Base-by-base conservation (phyloP, 35 echinoderm and acorn worm species). In the Hemicentrotus pulcherrimus region DNA sequence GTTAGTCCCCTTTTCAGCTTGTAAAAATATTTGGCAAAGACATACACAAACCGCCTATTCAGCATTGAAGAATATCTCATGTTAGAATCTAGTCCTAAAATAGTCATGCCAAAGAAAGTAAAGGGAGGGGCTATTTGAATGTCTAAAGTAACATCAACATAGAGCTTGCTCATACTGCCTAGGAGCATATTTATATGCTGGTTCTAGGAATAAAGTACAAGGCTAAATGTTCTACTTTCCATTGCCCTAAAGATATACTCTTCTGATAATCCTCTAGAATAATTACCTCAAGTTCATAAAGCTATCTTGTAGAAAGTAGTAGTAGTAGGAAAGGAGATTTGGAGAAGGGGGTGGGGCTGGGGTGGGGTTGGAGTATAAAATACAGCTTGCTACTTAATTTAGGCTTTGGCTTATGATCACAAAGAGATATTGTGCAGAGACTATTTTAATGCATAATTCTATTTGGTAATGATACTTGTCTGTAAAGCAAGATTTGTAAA, bases 1-100 rank as follows among this genome's bases (percentile, higher is more conserved):
- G 32, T 41, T 90, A 90, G 46, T 90, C 32, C 46, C 46, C 88
- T 47, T 90, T 41, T 47, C 32, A 41, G 88, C 88, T 90, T 90
- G 88, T 90, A 90, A 90, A 90, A 90, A 90, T 47, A 90, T 90
- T 90, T 90, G 32, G 88, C 65, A 78, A 78, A 90, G 46, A 19
- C 46, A 90, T 90, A 90, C 32, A 90, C 88, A 90, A 90, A 35
- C 88, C 32, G 88, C 88, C 46, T 90, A 90, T 90, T 90, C 88
- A 90, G 88, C 88, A 90, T 9, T 4, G 12, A 78, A 78, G 65
- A 78, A 78, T 78, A 78, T 78, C 65, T 28, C 22, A 78, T 78
- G 65, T 78, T 78, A 78, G 65, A 28, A n/a, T 78, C 24, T 78
- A n/a, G 19, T 78, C 19, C 65, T 78, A 78, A 78, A 78, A 78